phyloP scores from a whole-genome alignment of 2,888 invertebrate genomes.

The Oscheius sp. region DNA sequence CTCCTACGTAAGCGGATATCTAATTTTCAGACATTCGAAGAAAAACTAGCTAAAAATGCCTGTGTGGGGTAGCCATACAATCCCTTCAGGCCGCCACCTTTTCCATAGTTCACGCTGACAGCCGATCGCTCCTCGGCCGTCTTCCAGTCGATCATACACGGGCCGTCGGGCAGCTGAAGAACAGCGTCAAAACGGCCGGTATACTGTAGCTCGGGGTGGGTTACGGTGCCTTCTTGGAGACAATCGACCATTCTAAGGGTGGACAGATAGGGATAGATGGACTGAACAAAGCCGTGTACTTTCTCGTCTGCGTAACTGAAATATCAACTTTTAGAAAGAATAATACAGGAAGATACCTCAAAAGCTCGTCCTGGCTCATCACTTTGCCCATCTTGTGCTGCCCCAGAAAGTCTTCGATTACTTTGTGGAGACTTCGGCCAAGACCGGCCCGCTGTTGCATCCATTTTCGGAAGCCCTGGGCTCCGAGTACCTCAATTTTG shows the following conservation, averaged over 20 bases:
- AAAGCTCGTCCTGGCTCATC: not conserved
- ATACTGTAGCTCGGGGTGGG: constrained; percentile 8
- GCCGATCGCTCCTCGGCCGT: constrained; percentile 12
- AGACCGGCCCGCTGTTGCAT: not conserved
- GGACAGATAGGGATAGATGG: constrained; percentile 6
- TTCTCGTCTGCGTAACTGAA: constrained; percentile 9
- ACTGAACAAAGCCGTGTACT: constrained; percentile 7
- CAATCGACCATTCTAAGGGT: not conserved
- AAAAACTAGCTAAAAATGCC: not conserved
- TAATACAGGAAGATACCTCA: not conserved
- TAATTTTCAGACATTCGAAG: not conserved
- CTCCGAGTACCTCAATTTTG: not conserved
- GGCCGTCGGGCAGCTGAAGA: constrained; percentile 7
- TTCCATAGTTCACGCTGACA: not conserved
- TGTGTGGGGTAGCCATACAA: constrained; percentile 21
- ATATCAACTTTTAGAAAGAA: not conserved
- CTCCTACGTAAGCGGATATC: constrained; percentile 17
- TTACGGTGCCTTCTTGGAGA: not conserved
- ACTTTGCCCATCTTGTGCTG: not conserved
- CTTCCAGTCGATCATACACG: constrained; percentile 25
- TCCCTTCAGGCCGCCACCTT: constrained; percentile 8
- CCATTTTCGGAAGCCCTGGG: not conserved
- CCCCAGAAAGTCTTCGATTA: not conserved
- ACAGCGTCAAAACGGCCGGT: constrained; percentile 25
- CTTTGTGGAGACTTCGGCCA: constrained; percentile 1